Conservation (phyloP, 2,888 invertebrate species). For the Platyscelio sp. region DNA sequence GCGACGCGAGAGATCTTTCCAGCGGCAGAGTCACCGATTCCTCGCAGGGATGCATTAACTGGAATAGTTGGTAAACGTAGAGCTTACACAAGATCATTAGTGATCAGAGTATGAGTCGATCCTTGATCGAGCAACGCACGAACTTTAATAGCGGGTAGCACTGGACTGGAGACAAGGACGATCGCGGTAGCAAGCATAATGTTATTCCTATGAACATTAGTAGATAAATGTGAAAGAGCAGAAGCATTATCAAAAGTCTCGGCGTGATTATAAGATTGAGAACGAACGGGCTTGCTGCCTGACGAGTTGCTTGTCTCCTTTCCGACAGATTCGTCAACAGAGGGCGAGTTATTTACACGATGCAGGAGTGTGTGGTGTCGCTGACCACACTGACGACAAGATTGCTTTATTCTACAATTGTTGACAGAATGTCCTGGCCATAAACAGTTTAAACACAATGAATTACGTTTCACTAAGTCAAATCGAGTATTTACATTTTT, state of each 20-base stretch:
- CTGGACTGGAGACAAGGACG: background rate
- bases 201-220: too few relatives aligned
- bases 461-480: background rate
- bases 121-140: constrained; percentile 34
- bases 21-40: constrained; percentile 5
- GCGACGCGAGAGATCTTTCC: background rate
- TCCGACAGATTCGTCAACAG: too few relatives aligned
- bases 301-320: too few relatives aligned
- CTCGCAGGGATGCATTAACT: background rate
- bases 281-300: too few relatives aligned
- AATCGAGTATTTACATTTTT: background rate
- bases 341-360: background rate
- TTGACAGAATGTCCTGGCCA: background rate
- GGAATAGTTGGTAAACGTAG: background rate
- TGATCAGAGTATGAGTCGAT: constrained; percentile 1
- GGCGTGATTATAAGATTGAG: too few relatives aligned
- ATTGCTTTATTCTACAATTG: background rate
- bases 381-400: background rate
- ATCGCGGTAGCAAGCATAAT: constrained; percentile 8
- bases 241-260: too few relatives aligned
- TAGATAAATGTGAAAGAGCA: too few relatives aligned
- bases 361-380: background rate
- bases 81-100: background rate
- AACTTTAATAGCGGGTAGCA: background rate
- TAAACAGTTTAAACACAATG: background rate